Percentiles rank a stretch among this genome's conserved stretches.
phyloP scores from a whole-genome alignment of 2,797 vertebrate species.

The Phrynocephalus guinanensis region DNA sequence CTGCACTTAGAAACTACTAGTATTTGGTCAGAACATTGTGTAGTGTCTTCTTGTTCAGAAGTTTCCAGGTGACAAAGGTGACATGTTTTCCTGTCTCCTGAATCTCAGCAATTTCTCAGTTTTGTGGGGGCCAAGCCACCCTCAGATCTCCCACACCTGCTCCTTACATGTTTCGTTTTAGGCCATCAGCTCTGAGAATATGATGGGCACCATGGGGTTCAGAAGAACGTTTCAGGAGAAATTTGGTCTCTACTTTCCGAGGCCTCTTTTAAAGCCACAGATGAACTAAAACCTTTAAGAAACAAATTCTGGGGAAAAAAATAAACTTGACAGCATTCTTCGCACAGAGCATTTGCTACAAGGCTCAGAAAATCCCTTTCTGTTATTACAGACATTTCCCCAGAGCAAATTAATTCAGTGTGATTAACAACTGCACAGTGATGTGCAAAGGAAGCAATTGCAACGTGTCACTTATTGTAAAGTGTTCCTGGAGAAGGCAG shows the following conservation, averaged over 20 bases:
- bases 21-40: not conserved
- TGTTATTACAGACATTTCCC: not conserved
- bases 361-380: not conserved
- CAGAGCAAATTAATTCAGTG: conserved; percentile 26
- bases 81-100: not conserved
- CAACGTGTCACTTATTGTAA: conserved; percentile 22
- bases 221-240: not conserved
- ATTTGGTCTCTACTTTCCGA: not conserved
- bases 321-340: not conserved
- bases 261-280: not conserved
- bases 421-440: conserved; percentile 40
- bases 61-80: no score
- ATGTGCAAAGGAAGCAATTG: conserved; percentile 29
- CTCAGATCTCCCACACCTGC: no score
- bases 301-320: not conserved
- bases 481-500: conserved; percentile 18
- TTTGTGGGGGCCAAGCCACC: no score
- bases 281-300: not conserved
- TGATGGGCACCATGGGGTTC: not conserved
- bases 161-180: not conserved
- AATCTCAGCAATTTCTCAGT: not conserved
- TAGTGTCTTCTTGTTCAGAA: no score
- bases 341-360: not conserved
- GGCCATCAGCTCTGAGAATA: not conserved
- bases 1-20: no score